Evolutionary conservation across 2,113 vertebrate genomes (phyloP).

Genomic region (Trichechus manatus): DNA sequence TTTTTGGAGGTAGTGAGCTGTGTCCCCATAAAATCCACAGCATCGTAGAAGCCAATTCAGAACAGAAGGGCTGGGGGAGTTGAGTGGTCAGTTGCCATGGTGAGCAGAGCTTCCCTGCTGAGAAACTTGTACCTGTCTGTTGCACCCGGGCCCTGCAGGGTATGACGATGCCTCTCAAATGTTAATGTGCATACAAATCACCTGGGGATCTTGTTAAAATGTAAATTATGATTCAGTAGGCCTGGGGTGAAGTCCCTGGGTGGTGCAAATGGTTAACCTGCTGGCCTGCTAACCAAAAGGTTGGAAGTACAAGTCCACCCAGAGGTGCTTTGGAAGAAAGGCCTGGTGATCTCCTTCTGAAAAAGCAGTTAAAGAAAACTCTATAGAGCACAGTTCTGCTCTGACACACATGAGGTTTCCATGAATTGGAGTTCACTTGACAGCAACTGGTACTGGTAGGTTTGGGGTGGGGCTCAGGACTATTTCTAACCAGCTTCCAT

Average conservation of each 20-base stretch:
- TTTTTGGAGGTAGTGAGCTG: neutral
- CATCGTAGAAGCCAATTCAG: neutral
- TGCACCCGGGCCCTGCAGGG: neutral
- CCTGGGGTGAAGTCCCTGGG: neutral
- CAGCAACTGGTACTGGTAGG: neutral
- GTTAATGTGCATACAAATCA: rapidly evolving
- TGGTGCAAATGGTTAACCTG: neutral
- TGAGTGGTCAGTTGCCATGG: neutral
- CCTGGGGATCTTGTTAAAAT: neutral
- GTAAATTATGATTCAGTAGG: neutral
- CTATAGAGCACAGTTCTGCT: neutral
- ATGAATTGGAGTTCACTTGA: neutral
- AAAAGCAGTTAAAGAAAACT: neutral
- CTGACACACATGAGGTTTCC: neutral
- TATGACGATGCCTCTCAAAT: neutral
- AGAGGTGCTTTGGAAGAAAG: neutral
- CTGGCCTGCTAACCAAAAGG: neutral
- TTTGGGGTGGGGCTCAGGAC: neutral
- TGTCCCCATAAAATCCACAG: neutral
- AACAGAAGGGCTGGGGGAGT: neutral
- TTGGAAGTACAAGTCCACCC: neutral
- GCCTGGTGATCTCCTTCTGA: neutral
- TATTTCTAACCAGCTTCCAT: neutral
- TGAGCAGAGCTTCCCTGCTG: constrained; percentile 15
- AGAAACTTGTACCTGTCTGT: neutral